These are phyloP conservation scores for Agonopterix subpropinquella DNA, from an alignment of 2,888 invertebrate genomes.

Conservation along the genomic window DNA sequence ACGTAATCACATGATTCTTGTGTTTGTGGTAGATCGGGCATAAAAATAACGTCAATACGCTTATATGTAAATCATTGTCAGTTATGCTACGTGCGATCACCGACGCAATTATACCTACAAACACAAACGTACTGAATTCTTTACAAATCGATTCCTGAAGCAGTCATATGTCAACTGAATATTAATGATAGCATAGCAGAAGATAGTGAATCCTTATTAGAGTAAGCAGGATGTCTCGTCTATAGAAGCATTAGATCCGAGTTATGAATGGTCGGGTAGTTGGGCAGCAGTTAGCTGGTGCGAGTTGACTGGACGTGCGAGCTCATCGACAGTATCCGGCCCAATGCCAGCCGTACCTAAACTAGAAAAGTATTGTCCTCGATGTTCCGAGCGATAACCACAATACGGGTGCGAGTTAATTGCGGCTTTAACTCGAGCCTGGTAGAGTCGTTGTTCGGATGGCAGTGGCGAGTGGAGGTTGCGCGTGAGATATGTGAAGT, in stretches of 20 bases:
- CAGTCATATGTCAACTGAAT: no score
- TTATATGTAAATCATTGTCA: background rate
- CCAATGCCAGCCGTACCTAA: slow-evolving; percentile 73
- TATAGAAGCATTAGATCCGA: slow-evolving; percentile 12
- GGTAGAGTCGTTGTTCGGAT: slow-evolving; percentile 41
- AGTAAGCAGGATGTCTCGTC: background rate
- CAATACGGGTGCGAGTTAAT: slow-evolving; percentile 30
- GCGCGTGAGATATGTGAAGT: slow-evolving; percentile 75
- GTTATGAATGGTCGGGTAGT: background rate
- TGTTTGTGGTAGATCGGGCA: slow-evolving; percentile 45
- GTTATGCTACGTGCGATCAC: background rate
- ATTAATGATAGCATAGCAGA: no score
- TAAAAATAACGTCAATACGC: slow-evolving; percentile 12
- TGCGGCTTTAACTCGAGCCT: slow-evolving; percentile 31
- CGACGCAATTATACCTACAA: background rate
- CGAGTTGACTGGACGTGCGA: slow-evolving; percentile 45
- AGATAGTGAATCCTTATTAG: no score
- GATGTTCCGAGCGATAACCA: slow-evolving; percentile 71
- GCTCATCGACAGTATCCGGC: slow-evolving; percentile 68
- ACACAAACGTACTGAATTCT: background rate
- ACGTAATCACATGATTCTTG: slow-evolving; percentile 46
- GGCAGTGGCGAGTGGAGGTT: slow-evolving; percentile 46
- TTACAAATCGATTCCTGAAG: background rate
- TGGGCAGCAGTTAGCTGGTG: background rate
- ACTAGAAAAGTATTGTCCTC: slow-evolving; percentile 76